Base-by-base conservation (phyloP, 2,888 invertebrate genomes). In the Pseudeuparius sepicola region DNA sequence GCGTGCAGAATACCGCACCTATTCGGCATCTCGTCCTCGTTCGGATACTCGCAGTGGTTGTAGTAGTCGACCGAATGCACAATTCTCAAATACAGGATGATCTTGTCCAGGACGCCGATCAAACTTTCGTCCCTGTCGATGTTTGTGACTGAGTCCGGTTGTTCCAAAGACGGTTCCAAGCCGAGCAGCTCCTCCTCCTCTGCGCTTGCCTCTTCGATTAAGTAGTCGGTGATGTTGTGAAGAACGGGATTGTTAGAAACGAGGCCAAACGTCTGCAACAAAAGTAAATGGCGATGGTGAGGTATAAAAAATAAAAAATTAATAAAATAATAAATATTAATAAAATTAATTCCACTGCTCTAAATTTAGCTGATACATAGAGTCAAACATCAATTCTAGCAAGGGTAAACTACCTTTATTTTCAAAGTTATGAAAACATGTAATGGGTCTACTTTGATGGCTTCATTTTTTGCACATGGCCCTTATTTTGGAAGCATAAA, bases 11-110 rank as follows among this genome's bases (percentile, higher is more conserved):
- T 93, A 6, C 97, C 97, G 62, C 97, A 94, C 20, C 94, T 74
- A 63, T 98, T 97, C 0, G 98, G 98, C 98, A 99, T 99, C 63
- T 96, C 94, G 60, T 99, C 98, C 62, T 99, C 98, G 53, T 94
- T 93, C 0, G 96, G 93, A 64, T 99, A 99, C 57, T 98, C 97
- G 56, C 92, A 93, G 56, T 93, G 93, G 65, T 96, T 96, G 66
- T 99, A 99, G 61, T 92, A 99, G 63, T 99, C 98, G 33, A 98
- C 86, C 0, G 97, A 97, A 62, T 99, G 96, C 1, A 99, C 98
- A 27, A 98, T 73, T 30, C 98, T 77, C 51, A 99, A 66, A 59
- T 99, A 99, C 31, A 97, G 61, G 31, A 99, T 77, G 39, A 99
- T 72, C 29, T 83, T 75, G 53, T 80, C 80, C 32, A 78, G 52